Evolutionary conservation across 2,888 invertebrate genomes (phyloP).

Genomic region (Eudemis profundana): DNA sequence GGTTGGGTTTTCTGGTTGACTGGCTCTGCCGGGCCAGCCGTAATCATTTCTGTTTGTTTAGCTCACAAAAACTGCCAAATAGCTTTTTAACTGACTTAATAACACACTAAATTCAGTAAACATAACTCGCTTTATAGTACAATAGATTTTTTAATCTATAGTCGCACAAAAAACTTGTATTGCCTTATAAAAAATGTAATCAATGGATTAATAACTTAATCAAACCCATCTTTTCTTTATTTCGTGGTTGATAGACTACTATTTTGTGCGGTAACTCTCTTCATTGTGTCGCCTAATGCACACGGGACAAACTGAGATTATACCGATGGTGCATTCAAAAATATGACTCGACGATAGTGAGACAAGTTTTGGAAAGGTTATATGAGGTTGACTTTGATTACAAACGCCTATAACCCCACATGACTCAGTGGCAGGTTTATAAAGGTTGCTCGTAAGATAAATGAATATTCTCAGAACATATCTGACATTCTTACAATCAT

Average conservation of each 20-base stretch:
- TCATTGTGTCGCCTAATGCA: background rate
- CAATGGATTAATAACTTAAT: conserved; percentile 21
- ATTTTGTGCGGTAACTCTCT: conserved; percentile 13
- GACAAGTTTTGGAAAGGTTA: conserved; percentile 40
- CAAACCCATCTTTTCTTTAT: conserved; percentile 12
- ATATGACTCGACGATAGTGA: conserved; percentile 5
- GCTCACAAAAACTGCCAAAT: conserved; percentile 23
- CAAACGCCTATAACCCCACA: conserved; percentile 12
- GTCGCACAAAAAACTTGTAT: conserved; percentile 1
- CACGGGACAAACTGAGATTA: background rate
- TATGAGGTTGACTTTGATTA: conserved; percentile 7
- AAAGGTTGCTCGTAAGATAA: conserved; percentile 46
- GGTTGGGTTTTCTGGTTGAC: conserved; percentile 38
- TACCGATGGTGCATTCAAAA: conserved; percentile 1
- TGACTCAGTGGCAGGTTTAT: conserved; percentile 46
- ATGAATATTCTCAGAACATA: conserved; percentile 49
- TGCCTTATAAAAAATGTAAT: conserved; percentile 4
- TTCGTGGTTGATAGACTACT: conserved; percentile 3
- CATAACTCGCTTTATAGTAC: conserved; percentile 8
- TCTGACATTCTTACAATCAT: conserved; percentile 48
- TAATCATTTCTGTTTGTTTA: conserved; percentile 33
- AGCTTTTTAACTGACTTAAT: conserved; percentile 14
- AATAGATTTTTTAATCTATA: conserved; percentile 22
- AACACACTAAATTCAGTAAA: conserved; percentile 8
- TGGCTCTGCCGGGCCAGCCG: conserved; percentile 19